phyloP scores from a whole-genome alignment of 2,888 invertebrate species.

The Brachyopa scutellaris region DNA sequence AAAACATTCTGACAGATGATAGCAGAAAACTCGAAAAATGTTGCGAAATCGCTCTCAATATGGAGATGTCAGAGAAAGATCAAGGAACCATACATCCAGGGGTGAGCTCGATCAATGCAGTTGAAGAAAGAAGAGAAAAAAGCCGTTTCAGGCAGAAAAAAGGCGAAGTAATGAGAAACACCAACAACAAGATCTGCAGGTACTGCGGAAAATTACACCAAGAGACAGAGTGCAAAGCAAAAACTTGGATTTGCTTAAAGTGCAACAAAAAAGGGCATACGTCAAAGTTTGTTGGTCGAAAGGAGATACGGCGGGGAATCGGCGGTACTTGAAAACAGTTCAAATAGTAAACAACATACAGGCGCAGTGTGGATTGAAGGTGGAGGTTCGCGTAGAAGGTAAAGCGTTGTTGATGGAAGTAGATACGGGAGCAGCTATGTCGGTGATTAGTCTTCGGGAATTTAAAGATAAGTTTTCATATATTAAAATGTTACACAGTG shows the following conservation, averaged over 20 bases:
- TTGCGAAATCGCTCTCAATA: constrained; percentile 25
- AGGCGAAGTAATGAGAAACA: neutral
- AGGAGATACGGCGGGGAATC: no score
- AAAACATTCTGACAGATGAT: constrained; percentile 37
- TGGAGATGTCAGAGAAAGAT: constrained; percentile 13
- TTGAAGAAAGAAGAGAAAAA: neutral
- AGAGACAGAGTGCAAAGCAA: constrained; percentile 13
- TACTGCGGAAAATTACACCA: constrained; percentile 7
- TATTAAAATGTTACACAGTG: constrained; percentile 1
- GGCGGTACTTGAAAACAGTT: no score
- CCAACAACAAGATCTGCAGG: neutral
- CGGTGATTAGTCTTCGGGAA: no score
- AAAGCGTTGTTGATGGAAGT: no score
- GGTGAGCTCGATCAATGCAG: neutral
- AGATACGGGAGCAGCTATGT: no score
- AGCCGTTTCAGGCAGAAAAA: neutral
- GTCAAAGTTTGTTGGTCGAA: no score
- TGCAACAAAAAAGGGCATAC: no score
- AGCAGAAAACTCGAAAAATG: constrained; percentile 25
- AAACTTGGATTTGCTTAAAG: no score
- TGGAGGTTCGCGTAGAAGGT: no score
- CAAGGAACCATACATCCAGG: constrained; percentile 12
- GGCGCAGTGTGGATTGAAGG: no score
- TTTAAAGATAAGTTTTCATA: no score
- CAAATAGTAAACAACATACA: no score